Conservation (phyloP, 2,797 vertebrate species). For the Helostoma temminkii region DNA sequence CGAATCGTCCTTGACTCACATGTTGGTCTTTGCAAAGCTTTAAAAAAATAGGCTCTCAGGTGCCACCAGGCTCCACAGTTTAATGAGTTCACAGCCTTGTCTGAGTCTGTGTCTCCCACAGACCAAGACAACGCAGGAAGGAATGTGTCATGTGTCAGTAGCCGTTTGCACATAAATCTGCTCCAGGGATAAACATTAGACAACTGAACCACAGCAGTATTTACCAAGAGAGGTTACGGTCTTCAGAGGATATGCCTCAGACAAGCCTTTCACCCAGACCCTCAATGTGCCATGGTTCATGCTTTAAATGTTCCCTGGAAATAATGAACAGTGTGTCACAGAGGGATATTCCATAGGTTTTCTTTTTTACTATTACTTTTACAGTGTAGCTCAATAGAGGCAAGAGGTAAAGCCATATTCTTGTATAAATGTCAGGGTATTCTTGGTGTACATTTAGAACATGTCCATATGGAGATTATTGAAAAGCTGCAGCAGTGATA, state of each 20-base stretch:
- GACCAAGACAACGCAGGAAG: slow-evolving; percentile 7
- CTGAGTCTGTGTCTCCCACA: slow-evolving; percentile 27
- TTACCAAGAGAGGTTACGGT: not conserved
- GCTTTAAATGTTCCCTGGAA: not conserved
- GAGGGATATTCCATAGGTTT: no score
- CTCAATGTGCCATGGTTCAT: slow-evolving; percentile 1
- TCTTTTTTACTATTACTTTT: no score
- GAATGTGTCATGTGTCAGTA: slow-evolving; percentile 34
- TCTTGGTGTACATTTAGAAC: no score
- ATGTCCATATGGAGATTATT: not conserved
- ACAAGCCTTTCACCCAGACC: slow-evolving; percentile 5
- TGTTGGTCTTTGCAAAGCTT: slow-evolving; percentile 1
- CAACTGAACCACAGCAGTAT: slow-evolving; percentile 2
- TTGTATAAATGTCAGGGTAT: no score
- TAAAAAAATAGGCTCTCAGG: slow-evolving; percentile 4
- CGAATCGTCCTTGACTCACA: not conserved
- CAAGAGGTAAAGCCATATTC: not conserved
- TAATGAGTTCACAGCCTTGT: slow-evolving; percentile 23
- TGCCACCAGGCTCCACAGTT: slow-evolving; percentile 4
- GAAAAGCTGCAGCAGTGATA: slow-evolving; percentile 7
- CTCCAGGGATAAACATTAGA: slow-evolving; percentile 39
- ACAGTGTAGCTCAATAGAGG: not conserved
- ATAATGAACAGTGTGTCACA: slow-evolving; percentile 12
- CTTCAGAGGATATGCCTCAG: slow-evolving; percentile 1
- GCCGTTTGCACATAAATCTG: slow-evolving; percentile 34